Base-by-base conservation (phyloP, 2,888 invertebrate genomes). In the Cheilosia vulpina region DNA sequence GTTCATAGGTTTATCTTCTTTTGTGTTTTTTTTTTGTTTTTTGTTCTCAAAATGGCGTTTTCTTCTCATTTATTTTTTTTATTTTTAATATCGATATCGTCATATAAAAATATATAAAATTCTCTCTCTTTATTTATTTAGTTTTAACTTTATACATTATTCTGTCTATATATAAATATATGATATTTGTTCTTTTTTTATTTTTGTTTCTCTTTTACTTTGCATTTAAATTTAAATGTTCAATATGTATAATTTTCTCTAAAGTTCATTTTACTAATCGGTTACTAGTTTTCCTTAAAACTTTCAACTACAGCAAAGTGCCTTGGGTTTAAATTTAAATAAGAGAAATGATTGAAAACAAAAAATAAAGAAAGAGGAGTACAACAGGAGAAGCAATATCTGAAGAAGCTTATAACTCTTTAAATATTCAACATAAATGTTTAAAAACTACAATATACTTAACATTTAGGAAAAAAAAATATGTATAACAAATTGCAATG, bases 81-180 rank as follows among this genome's bases (percentile, higher is more conserved):
- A 27, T 71, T 43, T 34, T 11, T 58, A 52, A 19, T 65, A 41
- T 80, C 75, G 82, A 76, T 82, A 73, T 80, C 66, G 76, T 73
- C 75, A 76, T 85, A 85, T 80, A 85, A 85, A 85, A 85, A 85
- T 85, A 85, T 80, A 85, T 85, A 85, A 80, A 85, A 85, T 80
- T 75, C 79, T 75, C 79, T 79, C 62, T 72, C 77, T 62, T 50
- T 72, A 52, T 62, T 80, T 65, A 58, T 38, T 65, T 66, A 31
- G 3, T 38, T 47, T 72, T 66, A 66, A 63, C 80, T 80, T 85
- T 85, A 71, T 80, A 85, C 80, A 85, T 72, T 62, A 60, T 66
- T 76, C 21, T 85, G 45, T 85, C 65, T 71, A 66, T 52, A 52
- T 52, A 87, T 77, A 85, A 80, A 85, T 85, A 87, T 81, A 81